These are phyloP conservation scores for Ostrea edulis DNA, from an alignment of 1,140 invertebrate genomes.

Conservation along the genomic window DNA sequence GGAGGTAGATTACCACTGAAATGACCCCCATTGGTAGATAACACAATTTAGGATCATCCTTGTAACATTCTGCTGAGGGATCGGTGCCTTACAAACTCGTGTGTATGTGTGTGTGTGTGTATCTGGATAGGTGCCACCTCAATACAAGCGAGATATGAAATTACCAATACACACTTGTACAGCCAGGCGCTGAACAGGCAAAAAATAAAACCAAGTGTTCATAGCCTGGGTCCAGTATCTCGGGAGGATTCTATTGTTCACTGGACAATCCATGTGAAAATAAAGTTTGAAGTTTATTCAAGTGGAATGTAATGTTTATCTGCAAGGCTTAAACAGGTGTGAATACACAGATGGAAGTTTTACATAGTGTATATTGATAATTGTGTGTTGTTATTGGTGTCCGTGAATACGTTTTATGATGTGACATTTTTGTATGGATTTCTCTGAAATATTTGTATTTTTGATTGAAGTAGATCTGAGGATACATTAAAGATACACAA, in stretches of 20 bases:
- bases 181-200: background rate
- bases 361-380: background rate
- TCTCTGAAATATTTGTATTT: constrained; percentile 11
- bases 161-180: background rate
- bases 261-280: constrained; percentile 5
- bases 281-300: background rate
- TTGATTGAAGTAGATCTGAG: constrained; percentile 32
- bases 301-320: constrained; percentile 12
- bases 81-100: constrained; percentile 20
- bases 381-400: background rate
- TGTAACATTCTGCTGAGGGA: background rate
- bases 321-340: constrained; percentile 22
- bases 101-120: background rate
- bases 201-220: background rate
- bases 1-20: constrained; percentile 1
- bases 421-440: background rate
- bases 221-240: background rate
- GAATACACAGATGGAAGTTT: background rate
- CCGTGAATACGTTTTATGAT: background rate
- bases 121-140: constrained; percentile 18
- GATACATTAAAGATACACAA: constrained; percentile 17
- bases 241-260: background rate
- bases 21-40: constrained; percentile 25
- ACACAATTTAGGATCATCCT: constrained; percentile 30
- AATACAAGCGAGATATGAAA: background rate